phyloP scores from a whole-genome alignment of 2,888 invertebrate species.

The Lamproptera curius region DNA sequence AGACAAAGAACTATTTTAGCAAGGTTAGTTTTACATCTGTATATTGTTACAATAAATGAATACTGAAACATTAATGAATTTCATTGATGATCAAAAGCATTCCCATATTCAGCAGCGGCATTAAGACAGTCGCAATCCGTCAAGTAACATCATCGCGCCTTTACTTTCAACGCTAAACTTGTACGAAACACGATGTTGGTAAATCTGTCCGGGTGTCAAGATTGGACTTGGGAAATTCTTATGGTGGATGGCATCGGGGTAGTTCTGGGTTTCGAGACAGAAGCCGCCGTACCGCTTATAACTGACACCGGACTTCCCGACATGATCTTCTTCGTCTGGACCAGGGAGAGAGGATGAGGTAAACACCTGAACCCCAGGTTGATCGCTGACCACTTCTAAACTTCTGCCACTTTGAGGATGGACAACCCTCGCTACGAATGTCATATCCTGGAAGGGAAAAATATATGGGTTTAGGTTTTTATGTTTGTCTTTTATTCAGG shows the following conservation, averaged over 20 bases:
- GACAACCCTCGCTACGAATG: slow-evolving; percentile 68
- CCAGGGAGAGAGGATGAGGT: slow-evolving; percentile 86
- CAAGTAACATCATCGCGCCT: no score
- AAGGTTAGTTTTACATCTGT: no score
- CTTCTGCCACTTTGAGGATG: slow-evolving; percentile 85
- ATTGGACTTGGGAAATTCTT: slow-evolving; percentile 82
- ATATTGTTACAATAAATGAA: no score
- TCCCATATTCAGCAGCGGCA: no score
- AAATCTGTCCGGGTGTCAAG: slow-evolving; percentile 79
- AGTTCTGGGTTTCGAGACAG: slow-evolving; percentile 91
- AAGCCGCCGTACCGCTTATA: slow-evolving; percentile 85
- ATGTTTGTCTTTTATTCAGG: no score
- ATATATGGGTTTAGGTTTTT: no score
- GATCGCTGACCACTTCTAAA: slow-evolving; percentile 88
- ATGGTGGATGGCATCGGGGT: slow-evolving; percentile 89
- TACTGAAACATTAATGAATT: no score
- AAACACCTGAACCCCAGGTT: slow-evolving; percentile 95
- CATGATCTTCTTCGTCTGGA: no score
- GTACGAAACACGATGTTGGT: slow-evolving; percentile 80
- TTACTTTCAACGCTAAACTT: slow-evolving; percentile 76
- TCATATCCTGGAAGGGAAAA: slow-evolving; percentile 44
- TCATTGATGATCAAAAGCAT: no score
- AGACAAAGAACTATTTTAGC: no score
- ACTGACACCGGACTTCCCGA: slow-evolving; percentile 26
- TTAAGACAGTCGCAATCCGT: no score